A percentile compares a stretch with the other conserved stretches of the same genome.
Evolutionary conservation across 2,113 vertebrate species (phyloP).

Genomic region (Ophiodon elongatus): DNA sequence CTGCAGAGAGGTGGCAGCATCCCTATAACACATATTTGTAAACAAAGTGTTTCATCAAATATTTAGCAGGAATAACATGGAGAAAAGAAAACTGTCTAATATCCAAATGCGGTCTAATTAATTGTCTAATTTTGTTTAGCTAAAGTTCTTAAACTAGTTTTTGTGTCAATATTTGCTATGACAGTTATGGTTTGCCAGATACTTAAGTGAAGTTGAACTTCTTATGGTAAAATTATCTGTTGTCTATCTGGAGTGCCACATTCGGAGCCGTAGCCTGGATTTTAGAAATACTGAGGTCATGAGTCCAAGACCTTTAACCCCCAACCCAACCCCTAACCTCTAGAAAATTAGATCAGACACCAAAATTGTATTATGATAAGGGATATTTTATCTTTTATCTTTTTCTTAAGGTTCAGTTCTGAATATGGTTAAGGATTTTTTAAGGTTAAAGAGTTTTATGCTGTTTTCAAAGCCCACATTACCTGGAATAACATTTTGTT

Average conservation of each 20-base stretch:
- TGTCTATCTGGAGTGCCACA: constrained; percentile 41
- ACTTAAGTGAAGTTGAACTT: constrained; percentile 22
- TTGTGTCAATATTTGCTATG: constrained; percentile 20
- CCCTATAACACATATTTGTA: neutral
- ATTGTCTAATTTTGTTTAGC: neutral
- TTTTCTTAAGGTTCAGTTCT: neutral
- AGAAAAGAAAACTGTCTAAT: neutral
- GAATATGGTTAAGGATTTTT: neutral
- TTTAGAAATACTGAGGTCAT: constrained; percentile 40
- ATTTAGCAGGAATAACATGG: neutral
- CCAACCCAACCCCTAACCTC: neutral
- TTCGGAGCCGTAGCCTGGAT: constrained; percentile 2
- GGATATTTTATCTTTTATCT: neutral
- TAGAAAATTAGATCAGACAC: neutral
- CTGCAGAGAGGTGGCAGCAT: constrained; percentile 33
- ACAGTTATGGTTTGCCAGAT: neutral
- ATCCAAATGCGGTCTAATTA: neutral
- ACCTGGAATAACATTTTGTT: neutral
- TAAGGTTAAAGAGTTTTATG: no score
- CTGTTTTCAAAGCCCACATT: neutral
- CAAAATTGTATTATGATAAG: neutral
- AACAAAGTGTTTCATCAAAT: constrained; percentile 21
- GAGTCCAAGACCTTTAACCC: neutral
- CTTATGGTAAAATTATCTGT: constrained; percentile 16
- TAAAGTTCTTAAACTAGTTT: constrained; percentile 4